Evolutionary conservation across 2,113 vertebrate genomes (phyloP).

Genomic region (Scomber japonicus): DNA sequence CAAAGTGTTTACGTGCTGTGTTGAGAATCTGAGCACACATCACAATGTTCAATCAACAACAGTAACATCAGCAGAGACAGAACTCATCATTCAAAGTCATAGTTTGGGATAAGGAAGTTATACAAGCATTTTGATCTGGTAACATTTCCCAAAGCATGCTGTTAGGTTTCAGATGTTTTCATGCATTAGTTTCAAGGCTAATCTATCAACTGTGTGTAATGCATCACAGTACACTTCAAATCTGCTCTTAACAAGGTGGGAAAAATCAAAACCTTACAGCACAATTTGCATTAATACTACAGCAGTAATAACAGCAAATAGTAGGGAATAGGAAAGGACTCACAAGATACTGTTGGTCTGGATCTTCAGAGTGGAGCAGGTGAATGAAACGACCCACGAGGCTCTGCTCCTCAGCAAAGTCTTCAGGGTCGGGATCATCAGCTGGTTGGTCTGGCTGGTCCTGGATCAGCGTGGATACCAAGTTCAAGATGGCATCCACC

Average conservation of each 20-base stretch:
- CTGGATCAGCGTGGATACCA: slow-evolving; percentile 96
- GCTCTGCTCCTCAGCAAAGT: slow-evolving; percentile 98
- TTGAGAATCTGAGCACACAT: slow-evolving; percentile 90
- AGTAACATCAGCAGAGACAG: not conserved
- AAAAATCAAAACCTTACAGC: not conserved
- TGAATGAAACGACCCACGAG: slow-evolving; percentile 98
- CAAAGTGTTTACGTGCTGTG: slow-evolving; percentile 97
- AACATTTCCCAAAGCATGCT: not conserved
- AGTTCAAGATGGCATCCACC: slow-evolving; percentile 96
- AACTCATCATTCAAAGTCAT: too few species aligned
- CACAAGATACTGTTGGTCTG: slow-evolving; percentile 97
- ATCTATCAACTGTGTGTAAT: not conserved
- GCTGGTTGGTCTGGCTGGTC: slow-evolving; percentile 98
- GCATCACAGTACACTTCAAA: not conserved
- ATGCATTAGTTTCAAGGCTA: not conserved
- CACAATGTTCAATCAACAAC: not conserved
- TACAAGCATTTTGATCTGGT: not conserved
- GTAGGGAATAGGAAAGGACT: not conserved
- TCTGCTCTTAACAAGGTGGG: not conserved
- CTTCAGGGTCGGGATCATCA: slow-evolving; percentile 97
- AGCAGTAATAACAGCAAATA: not conserved
- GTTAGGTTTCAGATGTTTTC: not conserved
- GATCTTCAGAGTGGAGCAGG: slow-evolving; percentile 94
- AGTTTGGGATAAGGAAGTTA: not conserved
- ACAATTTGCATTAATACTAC: not conserved